Percentiles rank a stretch among this genome's conserved stretches.
Conservation (phyloP, 2,888 invertebrate species). For the Ptycholaimellus sp. region DNA sequence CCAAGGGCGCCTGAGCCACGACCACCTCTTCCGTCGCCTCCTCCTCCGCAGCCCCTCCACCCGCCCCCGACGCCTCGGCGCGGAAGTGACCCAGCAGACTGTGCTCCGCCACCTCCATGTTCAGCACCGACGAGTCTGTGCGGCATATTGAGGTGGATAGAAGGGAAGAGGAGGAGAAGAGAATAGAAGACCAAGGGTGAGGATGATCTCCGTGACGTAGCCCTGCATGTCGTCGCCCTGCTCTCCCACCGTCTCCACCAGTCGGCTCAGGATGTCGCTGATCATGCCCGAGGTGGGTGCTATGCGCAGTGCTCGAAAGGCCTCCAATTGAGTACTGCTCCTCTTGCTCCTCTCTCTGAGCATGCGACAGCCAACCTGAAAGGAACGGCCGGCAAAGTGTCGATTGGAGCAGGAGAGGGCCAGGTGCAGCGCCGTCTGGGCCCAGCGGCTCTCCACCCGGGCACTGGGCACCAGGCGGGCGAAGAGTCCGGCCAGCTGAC, state of each 20-base stretch:
- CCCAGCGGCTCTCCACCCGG: slow-evolving; percentile 80
- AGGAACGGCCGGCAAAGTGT: slow-evolving; percentile 84
- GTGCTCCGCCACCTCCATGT: slow-evolving; percentile 6
- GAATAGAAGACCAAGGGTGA: no score
- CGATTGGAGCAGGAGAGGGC: slow-evolving; percentile 84
- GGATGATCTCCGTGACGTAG: slow-evolving; percentile 81
- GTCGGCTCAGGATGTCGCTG: slow-evolving; percentile 72
- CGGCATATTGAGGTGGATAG: no score
- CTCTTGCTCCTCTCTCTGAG: no score
- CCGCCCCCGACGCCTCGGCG: slow-evolving; percentile 6
- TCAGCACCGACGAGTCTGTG: slow-evolving; percentile 9
- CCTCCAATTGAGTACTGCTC: no score
- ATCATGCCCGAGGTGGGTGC: slow-evolving; percentile 72
- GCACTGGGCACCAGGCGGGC: slow-evolving; percentile 69
- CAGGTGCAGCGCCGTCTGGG: slow-evolving; percentile 78
- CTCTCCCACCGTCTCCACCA: slow-evolving; percentile 92
- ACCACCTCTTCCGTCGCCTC: slow-evolving; percentile 17
- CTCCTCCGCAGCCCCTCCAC: neutral
- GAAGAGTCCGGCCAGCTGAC: slow-evolving; percentile 56
- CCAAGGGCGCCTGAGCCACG: slow-evolving; percentile 27
- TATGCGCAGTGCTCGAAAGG: slow-evolving; percentile 56
- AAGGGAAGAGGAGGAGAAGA: no score
- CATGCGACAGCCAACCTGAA: no score
- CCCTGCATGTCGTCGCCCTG: slow-evolving; percentile 91
- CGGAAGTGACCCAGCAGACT: slow-evolving; percentile 9